Conservation (phyloP, 2,888 invertebrate genomes). For the Scaptomyza polygonia region DNA sequence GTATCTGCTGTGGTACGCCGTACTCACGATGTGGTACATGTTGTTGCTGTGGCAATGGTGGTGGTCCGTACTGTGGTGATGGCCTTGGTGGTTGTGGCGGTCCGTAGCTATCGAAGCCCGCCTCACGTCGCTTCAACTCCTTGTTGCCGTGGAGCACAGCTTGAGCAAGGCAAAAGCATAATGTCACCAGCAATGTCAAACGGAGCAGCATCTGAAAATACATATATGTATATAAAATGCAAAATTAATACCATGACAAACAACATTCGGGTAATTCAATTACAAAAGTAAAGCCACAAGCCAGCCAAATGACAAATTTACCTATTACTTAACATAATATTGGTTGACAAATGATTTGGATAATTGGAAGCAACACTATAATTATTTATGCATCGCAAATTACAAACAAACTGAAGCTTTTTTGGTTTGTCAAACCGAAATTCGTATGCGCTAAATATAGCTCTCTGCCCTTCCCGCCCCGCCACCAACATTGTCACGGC, state of each 20-base stretch:
- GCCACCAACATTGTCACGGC: background rate
- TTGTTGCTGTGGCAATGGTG: conserved; percentile 83
- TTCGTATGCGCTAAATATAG: background rate
- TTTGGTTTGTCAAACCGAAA: background rate
- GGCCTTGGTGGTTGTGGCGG: conserved; percentile 85
- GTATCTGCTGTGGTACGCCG: conserved; percentile 82
- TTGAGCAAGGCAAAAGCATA: conserved; percentile 51
- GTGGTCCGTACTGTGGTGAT: conserved; percentile 82
- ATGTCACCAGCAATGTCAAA: conserved; percentile 58
- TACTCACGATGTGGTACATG: conserved; percentile 86
- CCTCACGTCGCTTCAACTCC: conserved; percentile 73
- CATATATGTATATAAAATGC: too few relatives aligned
- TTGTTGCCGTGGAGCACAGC: conserved; percentile 78
- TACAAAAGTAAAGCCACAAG: background rate
- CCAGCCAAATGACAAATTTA: background rate
- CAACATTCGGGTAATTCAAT: background rate
- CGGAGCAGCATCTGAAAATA: conserved; percentile 75
- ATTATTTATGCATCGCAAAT: background rate
- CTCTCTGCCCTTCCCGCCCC: too few relatives aligned
- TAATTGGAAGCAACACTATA: background rate
- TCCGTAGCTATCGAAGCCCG: conserved; percentile 85
- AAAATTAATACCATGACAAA: background rate
- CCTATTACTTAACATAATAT: background rate
- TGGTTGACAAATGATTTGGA: background rate
- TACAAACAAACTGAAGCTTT: background rate